These are phyloP conservation scores for Bellardia pandia DNA, from an alignment of 2,888 invertebrate species.

Conservation along the genomic window DNA sequence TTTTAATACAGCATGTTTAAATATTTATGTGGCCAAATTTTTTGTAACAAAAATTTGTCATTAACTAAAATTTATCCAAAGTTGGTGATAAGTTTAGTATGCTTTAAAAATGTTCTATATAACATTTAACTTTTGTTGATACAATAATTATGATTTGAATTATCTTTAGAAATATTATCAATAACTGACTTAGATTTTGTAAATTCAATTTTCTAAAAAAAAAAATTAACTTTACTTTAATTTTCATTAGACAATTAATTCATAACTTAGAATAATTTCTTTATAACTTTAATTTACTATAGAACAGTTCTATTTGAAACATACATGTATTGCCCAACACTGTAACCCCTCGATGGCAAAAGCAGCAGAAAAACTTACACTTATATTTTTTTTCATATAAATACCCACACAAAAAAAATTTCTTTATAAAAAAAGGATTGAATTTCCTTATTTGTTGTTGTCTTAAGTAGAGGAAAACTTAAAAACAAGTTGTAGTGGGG, in stretches of 20 bases:
- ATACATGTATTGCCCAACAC: neutral
- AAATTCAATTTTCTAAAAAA: no score
- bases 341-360: neutral
- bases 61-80: neutral
- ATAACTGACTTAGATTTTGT: no score
- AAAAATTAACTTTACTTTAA: no score
- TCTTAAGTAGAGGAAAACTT: conserved; percentile 57
- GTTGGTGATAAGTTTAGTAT: no score
- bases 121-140: no score
- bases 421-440: conserved; percentile 49
- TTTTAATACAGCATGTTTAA: neutral
- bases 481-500: conserved; percentile 24
- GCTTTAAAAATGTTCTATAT: no score
- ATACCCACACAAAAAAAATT: conserved; percentile 1
- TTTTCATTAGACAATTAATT: no score
- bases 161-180: no score
- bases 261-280: no score
- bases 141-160: no score
- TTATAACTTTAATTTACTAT: neutral
- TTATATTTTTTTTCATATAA: conserved; percentile 18
- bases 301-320: neutral
- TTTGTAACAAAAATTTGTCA: no score
- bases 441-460: conserved; percentile 53
- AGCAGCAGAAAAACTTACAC: neutral
- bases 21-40: neutral